Evolutionary conservation across 1,140 invertebrate species (phyloP).

Genomic region (Zelostemma sp.): DNA sequence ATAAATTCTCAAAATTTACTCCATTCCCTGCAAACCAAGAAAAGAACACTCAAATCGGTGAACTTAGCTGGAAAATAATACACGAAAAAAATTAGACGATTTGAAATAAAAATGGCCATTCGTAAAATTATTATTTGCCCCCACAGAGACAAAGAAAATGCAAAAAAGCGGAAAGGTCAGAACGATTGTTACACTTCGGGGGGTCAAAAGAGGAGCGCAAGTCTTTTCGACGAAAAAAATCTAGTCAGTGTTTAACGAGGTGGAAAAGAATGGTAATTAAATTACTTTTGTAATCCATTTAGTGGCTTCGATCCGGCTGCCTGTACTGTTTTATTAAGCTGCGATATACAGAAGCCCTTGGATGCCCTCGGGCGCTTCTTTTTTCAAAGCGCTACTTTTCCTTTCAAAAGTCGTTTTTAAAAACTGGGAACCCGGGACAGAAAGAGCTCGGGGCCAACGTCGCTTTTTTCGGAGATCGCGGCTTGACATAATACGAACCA

Average conservation of each 20-base stretch:
- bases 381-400: conserved; percentile 26
- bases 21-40: no score
- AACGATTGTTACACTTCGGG: conserved; percentile 26
- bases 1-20: no score
- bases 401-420: conserved; percentile 14
- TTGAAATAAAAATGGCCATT: no score
- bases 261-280: conserved; percentile 56
- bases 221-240: conserved; percentile 43
- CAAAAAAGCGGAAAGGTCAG: conserved; percentile 8
- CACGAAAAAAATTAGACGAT: no score
- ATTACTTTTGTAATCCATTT: conserved; percentile 62
- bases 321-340: conserved; percentile 57
- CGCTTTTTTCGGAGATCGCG: conserved; percentile 4
- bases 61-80: no score
- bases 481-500: conserved; percentile 13
- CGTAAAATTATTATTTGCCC: no score
- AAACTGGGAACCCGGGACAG: conserved; percentile 4
- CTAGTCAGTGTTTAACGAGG: conserved; percentile 42
- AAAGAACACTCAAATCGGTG: no score
- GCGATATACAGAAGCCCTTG: conserved; percentile 57
- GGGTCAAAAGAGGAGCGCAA: conserved; percentile 37
- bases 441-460: conserved; percentile 11
- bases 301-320: conserved; percentile 50
- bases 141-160: not conserved
- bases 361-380: conserved; percentile 11